Evolutionary conservation across 2,888 invertebrate genomes (phyloP), one percentile per base, ranked within the genome.

Genomic region (Harpagoxenus sublaevis): DNA sequence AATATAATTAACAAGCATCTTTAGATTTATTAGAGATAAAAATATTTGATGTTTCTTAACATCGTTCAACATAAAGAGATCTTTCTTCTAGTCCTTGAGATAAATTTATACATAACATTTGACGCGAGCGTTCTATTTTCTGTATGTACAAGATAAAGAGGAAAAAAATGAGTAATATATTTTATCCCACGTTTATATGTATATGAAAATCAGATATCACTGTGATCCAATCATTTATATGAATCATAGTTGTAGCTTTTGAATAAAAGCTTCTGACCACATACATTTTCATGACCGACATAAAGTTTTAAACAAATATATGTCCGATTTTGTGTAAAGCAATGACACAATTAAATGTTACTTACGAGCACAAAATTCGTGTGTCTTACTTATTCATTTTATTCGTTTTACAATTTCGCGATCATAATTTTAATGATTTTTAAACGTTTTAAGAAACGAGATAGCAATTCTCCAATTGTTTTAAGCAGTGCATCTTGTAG

Each of bases 181-280:
- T 90, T 90, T 86, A 83, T 84, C 66, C 78, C 83, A 48, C 86
- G 79, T 87, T 68, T 66, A 77, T 48, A 66, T 53, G 18, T 23
- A 51, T 18, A 63, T 35, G 60, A n/a, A 74, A 86, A 84, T 70
- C 35, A 89, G 86, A 83, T 84, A 84, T 84, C 84, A 88, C 86
- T 89, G 87, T 87, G 90, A 90, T 87, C 84, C 86, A 83, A 84
- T 75, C 68, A 87, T 90, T 88, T 88, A 51, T 89, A 89, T 66
- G 55, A 84, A 83, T 83, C 81, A 71, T 42, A 35, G 15, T 51
- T 78, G 70, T 77, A 87, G 62, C 84, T 85, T 85, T 84, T 79
- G n/a, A 79, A 74, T 83, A 75, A 79, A 65, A 84, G 82, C 70
- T 83, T 85, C 60, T 15, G 68, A 86, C 70, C 68, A 84, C 60